phyloP scores from a whole-genome alignment of 1,140 invertebrate genomes.

The Sweltsa coloradensis region DNA sequence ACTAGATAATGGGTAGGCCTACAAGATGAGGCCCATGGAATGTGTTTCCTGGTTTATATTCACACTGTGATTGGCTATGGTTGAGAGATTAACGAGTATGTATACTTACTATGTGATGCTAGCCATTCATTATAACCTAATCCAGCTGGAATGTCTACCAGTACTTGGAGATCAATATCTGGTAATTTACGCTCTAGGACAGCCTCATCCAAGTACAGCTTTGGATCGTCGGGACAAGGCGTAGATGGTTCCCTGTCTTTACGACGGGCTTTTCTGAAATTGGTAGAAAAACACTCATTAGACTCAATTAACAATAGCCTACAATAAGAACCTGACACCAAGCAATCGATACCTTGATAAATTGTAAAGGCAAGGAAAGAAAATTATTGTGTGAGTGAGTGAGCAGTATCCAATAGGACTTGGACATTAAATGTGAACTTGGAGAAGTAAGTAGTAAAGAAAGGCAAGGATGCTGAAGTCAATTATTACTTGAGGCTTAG shows the following conservation, averaged over 20 bases:
- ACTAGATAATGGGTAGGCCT: too few relatives aligned
- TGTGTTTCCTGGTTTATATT: too few relatives aligned
- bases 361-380: background rate
- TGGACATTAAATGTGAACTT: too few relatives aligned
- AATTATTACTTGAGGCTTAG: too few relatives aligned
- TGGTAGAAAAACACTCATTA: constrained; percentile 20
- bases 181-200: constrained; percentile 84
- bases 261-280: constrained; percentile 86
- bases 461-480: too few relatives aligned
- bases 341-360: background rate
- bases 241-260: constrained; percentile 79
- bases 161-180: constrained; percentile 80
- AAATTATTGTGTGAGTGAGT: background rate
- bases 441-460: too few relatives aligned
- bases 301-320: constrained; percentile 21
- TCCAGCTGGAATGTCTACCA: constrained; percentile 85
- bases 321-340: constrained; percentile 17
- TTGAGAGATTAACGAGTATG: too few relatives aligned
- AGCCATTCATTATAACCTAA: constrained; percentile 98
- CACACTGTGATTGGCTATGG: too few relatives aligned
- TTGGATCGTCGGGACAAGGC: constrained; percentile 62
- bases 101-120: constrained; percentile 84
- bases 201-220: constrained; percentile 89
- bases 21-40: too few relatives aligned
- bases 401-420: too few relatives aligned